Conservation (phyloP, 1,140 invertebrate species). For the Drosophila elegans region DNA sequence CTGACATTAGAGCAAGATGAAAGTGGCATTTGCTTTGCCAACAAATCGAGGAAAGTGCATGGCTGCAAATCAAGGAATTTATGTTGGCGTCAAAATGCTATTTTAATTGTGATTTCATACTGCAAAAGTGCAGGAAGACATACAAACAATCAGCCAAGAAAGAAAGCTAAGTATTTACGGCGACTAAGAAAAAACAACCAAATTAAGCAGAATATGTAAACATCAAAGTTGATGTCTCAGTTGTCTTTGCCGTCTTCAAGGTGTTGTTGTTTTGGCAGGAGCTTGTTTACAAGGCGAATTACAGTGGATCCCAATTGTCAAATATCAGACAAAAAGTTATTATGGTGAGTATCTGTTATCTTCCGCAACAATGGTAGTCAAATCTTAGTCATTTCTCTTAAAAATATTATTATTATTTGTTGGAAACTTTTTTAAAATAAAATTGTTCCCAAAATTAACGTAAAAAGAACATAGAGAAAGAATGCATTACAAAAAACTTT, state of each 20-base stretch:
- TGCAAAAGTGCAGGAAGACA: constrained; percentile 13
- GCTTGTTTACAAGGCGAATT: neutral
- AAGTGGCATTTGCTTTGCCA: too few relatives aligned
- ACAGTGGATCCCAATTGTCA: neutral
- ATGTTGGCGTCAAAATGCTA: constrained; percentile 30
- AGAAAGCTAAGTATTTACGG: constrained; percentile 8
- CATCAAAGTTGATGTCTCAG: constrained; percentile 30
- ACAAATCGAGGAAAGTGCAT: neutral
- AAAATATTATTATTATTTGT: too few relatives aligned
- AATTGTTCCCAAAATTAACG: too few relatives aligned
- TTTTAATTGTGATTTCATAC: constrained; percentile 47
- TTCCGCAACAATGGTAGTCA: too few relatives aligned
- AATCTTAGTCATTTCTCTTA: too few relatives aligned
- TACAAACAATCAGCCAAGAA: neutral
- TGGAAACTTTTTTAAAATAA: too few relatives aligned
- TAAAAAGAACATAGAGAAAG: too few relatives aligned
- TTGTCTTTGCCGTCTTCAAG: neutral
- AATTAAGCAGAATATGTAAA: constrained; percentile 15
- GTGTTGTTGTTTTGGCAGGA: neutral
- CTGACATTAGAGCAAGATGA: too few relatives aligned
- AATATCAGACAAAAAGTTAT: neutral
- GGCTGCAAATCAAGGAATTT: constrained; percentile 20
- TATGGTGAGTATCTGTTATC: neutral
- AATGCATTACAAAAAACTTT: too few relatives aligned
- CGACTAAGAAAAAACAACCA: neutral